Evolutionary conservation across 2,797 vertebrate species (phyloP).

Genomic region (Lophura swinhoii): DNA sequence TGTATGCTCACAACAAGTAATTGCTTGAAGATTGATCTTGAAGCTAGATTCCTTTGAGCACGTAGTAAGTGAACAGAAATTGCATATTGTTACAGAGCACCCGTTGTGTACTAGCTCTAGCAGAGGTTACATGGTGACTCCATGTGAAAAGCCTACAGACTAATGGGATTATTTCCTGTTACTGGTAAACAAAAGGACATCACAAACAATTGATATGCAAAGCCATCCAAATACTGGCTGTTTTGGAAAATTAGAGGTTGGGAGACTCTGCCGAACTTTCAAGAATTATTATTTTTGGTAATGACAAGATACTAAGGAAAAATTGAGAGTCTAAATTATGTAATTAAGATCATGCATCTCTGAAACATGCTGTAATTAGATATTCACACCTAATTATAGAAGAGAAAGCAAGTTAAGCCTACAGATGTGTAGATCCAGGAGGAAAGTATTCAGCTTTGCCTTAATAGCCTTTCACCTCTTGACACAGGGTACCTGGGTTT

Average conservation of each 20-base stretch:
- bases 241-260: background rate
- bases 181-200: background rate
- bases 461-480: background rate
- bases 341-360: background rate
- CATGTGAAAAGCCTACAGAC: background rate
- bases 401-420: background rate
- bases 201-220: background rate
- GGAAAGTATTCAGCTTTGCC: background rate
- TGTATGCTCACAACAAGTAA: background rate
- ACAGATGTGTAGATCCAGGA: background rate
- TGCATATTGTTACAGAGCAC: background rate
- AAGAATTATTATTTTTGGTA: background rate
- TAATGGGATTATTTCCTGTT: background rate
- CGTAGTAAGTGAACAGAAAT: background rate
- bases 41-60: background rate
- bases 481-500: background rate
- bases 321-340: background rate
- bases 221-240: background rate
- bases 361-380: background rate
- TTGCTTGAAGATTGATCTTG: background rate
- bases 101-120: background rate
- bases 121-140: background rate
- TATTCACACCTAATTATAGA: background rate
- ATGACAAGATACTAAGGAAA: background rate
- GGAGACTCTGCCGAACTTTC: background rate